Percentiles rank a stretch among this genome's conserved stretches.
Conservation (phyloP, 2,113 vertebrate genomes). For the Nesospiza acunhae region DNA sequence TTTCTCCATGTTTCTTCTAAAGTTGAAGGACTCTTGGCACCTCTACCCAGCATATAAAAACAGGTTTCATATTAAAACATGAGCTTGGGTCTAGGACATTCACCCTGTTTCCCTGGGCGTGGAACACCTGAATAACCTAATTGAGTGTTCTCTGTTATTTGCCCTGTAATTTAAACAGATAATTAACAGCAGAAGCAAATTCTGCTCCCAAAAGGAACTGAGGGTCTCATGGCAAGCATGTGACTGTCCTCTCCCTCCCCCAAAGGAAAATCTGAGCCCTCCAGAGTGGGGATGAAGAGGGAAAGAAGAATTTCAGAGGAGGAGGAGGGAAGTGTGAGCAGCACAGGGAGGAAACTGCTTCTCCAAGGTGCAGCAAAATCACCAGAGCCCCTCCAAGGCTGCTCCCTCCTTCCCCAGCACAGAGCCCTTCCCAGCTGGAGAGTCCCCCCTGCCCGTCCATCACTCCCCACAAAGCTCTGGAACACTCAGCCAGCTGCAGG, state of each 20-base stretch:
- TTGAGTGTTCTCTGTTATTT: background rate
- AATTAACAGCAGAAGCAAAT: conserved; percentile 8
- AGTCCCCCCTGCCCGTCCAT: background rate
- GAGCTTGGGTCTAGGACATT: background rate
- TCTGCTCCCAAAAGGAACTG: background rate
- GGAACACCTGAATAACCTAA: background rate
- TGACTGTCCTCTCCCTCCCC: background rate
- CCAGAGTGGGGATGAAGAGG: accelerated
- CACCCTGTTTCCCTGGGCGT: background rate
- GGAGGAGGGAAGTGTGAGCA: background rate
- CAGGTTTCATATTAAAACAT: background rate
- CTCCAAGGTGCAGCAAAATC: background rate
- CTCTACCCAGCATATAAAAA: background rate
- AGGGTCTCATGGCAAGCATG: background rate
- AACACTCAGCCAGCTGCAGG: background rate
- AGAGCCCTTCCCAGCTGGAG: background rate
- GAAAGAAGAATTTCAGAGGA: background rate
- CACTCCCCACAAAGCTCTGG: background rate
- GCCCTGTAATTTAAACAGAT: background rate
- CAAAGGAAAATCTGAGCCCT: background rate
- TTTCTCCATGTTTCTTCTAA: background rate
- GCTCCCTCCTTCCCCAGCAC: background rate
- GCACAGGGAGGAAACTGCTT: background rate
- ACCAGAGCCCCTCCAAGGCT: background rate
- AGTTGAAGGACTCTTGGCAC: background rate